phyloP scores from a whole-genome alignment of 2,888 invertebrate species.

The Psococerastis gibbosa region DNA sequence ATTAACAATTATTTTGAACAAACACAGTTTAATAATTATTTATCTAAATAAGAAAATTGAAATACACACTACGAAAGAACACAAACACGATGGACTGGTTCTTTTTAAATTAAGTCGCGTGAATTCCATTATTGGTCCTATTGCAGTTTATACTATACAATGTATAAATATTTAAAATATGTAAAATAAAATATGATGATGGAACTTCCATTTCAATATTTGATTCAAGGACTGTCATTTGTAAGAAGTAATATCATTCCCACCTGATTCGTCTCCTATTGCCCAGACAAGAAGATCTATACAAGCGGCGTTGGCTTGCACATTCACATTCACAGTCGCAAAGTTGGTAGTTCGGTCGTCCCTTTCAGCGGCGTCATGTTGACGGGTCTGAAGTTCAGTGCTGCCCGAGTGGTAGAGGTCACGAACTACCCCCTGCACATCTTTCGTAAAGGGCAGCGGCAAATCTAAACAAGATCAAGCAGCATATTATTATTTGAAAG shows the following conservation, averaged over 20 bases:
- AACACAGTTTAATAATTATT: too few species aligned
- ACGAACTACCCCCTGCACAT: slow-evolving; percentile 78
- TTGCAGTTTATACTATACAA: slow-evolving; percentile 1
- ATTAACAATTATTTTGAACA: too few species aligned
- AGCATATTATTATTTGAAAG: neutral
- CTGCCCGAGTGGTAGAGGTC: slow-evolving; percentile 81
- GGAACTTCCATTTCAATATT: slow-evolving; percentile 8
- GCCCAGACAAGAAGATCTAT: slow-evolving; percentile 97
- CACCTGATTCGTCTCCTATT: slow-evolving; percentile 89
- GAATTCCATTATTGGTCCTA: too few species aligned
- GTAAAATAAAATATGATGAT: slow-evolving; percentile 16
- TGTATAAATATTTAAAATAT: neutral
- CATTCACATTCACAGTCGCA: slow-evolving; percentile 72
- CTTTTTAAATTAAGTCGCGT: too few species aligned
- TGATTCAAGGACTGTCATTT: neutral
- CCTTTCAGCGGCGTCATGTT: slow-evolving; percentile 65
- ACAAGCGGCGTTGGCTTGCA: slow-evolving; percentile 93
- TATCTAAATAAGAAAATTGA: too few species aligned
- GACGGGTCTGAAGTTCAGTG: slow-evolving; percentile 72
- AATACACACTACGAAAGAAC: too few species aligned
- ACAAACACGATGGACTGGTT: too few species aligned
- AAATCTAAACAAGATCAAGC: slow-evolving; percentile 34
- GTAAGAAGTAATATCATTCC: slow-evolving; percentile 21
- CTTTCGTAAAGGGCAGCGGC: slow-evolving; percentile 76
- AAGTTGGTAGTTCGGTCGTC: slow-evolving; percentile 66